These are phyloP conservation scores for Salticus scenicus DNA, from an alignment of 2,888 invertebrate genomes.

Conservation along the genomic window DNA sequence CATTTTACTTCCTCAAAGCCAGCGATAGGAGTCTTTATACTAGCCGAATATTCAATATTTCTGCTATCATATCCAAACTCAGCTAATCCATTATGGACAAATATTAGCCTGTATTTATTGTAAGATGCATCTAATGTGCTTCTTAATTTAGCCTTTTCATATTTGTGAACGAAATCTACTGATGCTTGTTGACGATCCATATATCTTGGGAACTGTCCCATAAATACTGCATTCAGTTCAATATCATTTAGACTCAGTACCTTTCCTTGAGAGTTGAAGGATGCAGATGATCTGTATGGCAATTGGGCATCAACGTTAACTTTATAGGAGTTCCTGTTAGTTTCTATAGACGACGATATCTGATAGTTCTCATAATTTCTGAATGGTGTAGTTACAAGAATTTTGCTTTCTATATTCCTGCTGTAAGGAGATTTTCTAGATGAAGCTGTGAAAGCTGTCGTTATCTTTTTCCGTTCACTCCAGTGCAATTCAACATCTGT, in stretches of 20 bases:
- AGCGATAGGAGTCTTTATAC: conserved; percentile 46
- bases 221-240: conserved; percentile 54
- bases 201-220: conserved; percentile 37
- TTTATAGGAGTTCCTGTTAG: conserved; percentile 42
- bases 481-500: conserved; percentile 53
- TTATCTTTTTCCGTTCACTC: conserved; percentile 48
- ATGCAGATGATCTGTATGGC: conserved; percentile 30
- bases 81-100: conserved; percentile 33
- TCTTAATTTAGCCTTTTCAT: conserved; percentile 37
- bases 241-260: conserved; percentile 36
- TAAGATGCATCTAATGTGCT: conserved; percentile 43
- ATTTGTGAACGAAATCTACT: conserved; percentile 58
- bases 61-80: conserved; percentile 16
- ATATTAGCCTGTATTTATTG: conserved; percentile 36
- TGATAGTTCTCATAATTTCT: conserved; percentile 46
- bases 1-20: conserved; percentile 51
- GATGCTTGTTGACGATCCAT: conserved; percentile 40
- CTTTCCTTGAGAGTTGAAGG: conserved; percentile 62
- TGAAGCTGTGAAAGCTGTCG: conserved; percentile 17
- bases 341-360: conserved; percentile 38
- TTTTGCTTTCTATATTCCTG: conserved; percentile 58
- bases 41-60: conserved; percentile 40
- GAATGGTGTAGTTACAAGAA: conserved; percentile 55
- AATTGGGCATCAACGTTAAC: conserved; percentile 48
- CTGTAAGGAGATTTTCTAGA: conserved; percentile 22